Evolutionary conservation across 2,113 vertebrate species (phyloP), one percentile per base, ranked within the genome.

Genomic region (Onychostruthus taczanowskii): DNA sequence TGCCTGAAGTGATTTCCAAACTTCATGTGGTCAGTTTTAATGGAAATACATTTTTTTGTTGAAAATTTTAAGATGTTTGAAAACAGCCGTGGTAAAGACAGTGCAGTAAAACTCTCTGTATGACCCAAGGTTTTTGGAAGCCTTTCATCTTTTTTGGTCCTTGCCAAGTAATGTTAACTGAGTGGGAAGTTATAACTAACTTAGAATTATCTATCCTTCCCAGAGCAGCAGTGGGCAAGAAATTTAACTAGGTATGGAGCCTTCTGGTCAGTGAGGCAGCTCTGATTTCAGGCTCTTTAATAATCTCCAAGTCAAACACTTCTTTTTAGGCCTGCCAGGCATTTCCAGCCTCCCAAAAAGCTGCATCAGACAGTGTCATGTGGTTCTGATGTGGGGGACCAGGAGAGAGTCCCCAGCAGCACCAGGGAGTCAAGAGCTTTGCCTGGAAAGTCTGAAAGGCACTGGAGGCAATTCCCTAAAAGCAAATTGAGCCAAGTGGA

Each of bases 331-430:
- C 35, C 52, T 75, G 43, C 39, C 2, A 23, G 67, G 61, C 47
- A 11, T 59, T 89, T 83, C 47, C 70, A 89, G 52, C 39, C 10
- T 50, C 62, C 35, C 62, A n/a, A n/a, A 49, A 75, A 80, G 46
- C 47, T 0, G 0, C 13, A 21, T 52, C 55, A 63, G 62, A 22
- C 13, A 19, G n/a, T 19, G 5, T 47, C 2, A 1, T 15, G 7
- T 0, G 9, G n/a, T 72, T 75, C 52, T 79, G 78, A 20, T 24
- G 24, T 46, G 62, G 61, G 24, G 23, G 27, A 70, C n/a, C 55
- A 35, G 58, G 31, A 35, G 75, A 37, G 68, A 30, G 47, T 72
- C 61, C 61, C 56, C 87, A 63, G 49, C 73, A 56, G 68, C 27
- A 2, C 18, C n/a, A 43, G 35, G 27, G 53, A 75, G 30, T 12